Evolutionary conservation across 2,797 vertebrate genomes (phyloP).

Genomic region (Poecilia wingei): DNA sequence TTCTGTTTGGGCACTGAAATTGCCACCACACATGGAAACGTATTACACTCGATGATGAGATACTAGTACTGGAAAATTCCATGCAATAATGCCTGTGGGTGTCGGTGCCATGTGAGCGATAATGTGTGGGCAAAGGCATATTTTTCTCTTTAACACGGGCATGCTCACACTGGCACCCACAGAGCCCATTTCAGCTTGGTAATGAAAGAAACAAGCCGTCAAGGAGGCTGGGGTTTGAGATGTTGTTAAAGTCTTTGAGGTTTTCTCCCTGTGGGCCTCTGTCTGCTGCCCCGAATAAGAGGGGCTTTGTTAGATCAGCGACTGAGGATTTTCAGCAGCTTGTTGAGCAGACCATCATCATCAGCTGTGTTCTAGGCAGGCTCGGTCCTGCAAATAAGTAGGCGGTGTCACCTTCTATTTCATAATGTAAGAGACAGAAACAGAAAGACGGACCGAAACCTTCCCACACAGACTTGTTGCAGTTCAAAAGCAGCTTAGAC

Average conservation of each 20-base stretch:
- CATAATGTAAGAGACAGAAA: constrained; percentile 40
- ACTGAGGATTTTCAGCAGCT: constrained; percentile 68
- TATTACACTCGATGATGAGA: constrained; percentile 73
- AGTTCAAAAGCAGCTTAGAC: constrained; percentile 46
- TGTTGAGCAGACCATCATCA: constrained; percentile 67
- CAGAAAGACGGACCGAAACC: constrained; percentile 30
- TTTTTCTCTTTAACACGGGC: constrained; percentile 77
- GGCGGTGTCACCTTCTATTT: constrained; percentile 45
- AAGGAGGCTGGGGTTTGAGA: constrained; percentile 76
- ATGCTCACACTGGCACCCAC: constrained; percentile 77
- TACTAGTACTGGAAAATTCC: constrained; percentile 77
- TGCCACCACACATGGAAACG: constrained; percentile 78
- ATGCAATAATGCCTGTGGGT: constrained; percentile 78
- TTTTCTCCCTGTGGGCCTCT: constrained; percentile 77
- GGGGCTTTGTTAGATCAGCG: constrained; percentile 75
- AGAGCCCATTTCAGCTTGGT: constrained; percentile 73
- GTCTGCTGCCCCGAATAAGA: constrained; percentile 77
- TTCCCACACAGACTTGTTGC: constrained; percentile 17
- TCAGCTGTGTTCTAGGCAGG: constrained; percentile 58
- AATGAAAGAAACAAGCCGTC: constrained; percentile 78
- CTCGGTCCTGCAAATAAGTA: constrained; percentile 49
- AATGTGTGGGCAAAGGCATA: constrained; percentile 80
- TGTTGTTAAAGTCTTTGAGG: constrained; percentile 82
- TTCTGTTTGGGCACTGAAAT: constrained; percentile 72
- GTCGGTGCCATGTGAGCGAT: constrained; percentile 76